Evolutionary conservation across 1,140 invertebrate genomes (phyloP), one percentile per base, ranked within the genome.

Genomic region (Anoplolepis gracilipes): DNA sequence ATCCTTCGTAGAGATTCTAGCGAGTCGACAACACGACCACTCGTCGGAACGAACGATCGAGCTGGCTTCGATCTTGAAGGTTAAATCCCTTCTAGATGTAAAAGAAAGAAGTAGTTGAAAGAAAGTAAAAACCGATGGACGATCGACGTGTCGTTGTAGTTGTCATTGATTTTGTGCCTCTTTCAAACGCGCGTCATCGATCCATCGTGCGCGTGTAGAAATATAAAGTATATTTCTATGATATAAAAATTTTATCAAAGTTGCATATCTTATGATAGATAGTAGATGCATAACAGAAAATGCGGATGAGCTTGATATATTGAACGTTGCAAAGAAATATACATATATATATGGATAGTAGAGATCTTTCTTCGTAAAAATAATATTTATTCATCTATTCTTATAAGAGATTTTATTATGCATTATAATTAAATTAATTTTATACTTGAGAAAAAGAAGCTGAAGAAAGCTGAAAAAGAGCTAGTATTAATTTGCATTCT

Each of bases 41-140:
- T 70, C 19, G 53, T 89, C 81, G 81, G 88, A 86, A 90, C 85
- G 87, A 87, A 77, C 88, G 88, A 87, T 84, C 39, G 36, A 77
- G 42, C 42, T 64, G 61, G 42, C 19, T 84, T 84, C 42, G 72
- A 64, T 73, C 30, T 6, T 3, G 13, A 72, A 78, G 13, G 16
- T 28, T 73, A 82, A 4, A 46, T n/a, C 39, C 42, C 28, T 59
- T 72, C 8, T 22, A 55, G 30, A 39, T 53, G 19, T 67, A 55
- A 33, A 69, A 39, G 22, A 69, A 25, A 69, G 30, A 25, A 25
- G 7, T 22, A 30, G 69, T n/a, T 10, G 22, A 59, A 30, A 72
- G 62, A 33, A 33, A 10, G 0, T 81, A 39, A 33, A 28, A 28
- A 59, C 19, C 19, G 33, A 10, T 30, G 25, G n/a, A 42, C n/a